A percentile compares a stretch with the other conserved stretches of the same genome.
These are phyloP conservation scores for Candidula unifasciata DNA, from an alignment of 2,888 invertebrate species.

Conservation along the genomic window DNA sequence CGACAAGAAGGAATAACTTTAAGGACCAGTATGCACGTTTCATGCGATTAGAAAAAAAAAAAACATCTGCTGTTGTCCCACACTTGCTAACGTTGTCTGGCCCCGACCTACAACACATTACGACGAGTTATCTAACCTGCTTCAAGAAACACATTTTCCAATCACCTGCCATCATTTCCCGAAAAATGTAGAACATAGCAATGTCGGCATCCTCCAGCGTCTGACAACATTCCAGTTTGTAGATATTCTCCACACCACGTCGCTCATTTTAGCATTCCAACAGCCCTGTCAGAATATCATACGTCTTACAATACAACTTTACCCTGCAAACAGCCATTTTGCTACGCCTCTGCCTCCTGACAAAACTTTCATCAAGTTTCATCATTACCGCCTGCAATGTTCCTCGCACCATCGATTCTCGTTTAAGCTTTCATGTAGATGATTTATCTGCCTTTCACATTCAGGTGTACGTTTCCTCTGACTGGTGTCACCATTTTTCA, in stretches of 20 bases:
- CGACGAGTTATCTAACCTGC: not conserved
- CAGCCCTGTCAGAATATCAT: not conserved
- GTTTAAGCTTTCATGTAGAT: slow-evolving; percentile 10
- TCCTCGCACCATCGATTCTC: slow-evolving; percentile 1
- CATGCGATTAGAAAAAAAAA: too few relatives aligned
- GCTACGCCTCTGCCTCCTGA: not conserved
- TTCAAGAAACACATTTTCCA: not conserved
- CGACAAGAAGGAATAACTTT: too few relatives aligned
- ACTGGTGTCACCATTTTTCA: slow-evolving; percentile 4
- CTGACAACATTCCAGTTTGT: not conserved
- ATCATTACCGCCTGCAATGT: not conserved
- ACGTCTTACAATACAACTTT: not conserved
- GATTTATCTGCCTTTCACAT: not conserved
- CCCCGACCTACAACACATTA: not conserved
- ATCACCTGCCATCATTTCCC: slow-evolving; percentile 13
- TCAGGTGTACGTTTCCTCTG: slow-evolving; percentile 10
- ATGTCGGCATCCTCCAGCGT: not conserved
- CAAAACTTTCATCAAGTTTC: not conserved
- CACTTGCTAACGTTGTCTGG: not conserved
- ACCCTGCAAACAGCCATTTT: not conserved
- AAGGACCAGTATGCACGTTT: too few relatives aligned
- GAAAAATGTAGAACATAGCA: not conserved
- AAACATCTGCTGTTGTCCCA: too few relatives aligned
- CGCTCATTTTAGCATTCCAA: slow-evolving; percentile 1
- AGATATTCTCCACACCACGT: not conserved